Percentiles rank a stretch among this genome's conserved stretches.
phyloP scores from a whole-genome alignment of 2,113 vertebrate species.

The Etheostoma spectabile region DNA sequence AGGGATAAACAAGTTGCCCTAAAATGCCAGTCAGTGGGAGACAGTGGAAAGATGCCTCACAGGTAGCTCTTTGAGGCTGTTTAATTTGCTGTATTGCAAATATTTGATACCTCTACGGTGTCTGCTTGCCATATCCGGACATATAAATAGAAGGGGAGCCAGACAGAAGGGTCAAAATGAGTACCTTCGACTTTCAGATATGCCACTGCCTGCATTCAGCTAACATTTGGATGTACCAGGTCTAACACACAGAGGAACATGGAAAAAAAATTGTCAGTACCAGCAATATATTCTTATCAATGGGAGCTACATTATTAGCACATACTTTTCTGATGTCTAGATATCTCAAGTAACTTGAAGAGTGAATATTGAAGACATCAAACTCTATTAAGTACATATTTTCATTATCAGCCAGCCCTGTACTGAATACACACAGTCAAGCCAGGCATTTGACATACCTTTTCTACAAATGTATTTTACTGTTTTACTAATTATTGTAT shows the following conservation, averaged over 20 bases:
- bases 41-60: slow-evolving; percentile 70
- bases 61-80: slow-evolving; percentile 78
- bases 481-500: slow-evolving; percentile 22
- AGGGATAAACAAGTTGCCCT: slow-evolving; percentile 46
- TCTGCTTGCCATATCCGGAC: slow-evolving; percentile 82
- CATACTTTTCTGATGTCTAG: neutral
- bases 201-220: slow-evolving; percentile 48
- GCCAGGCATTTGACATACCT: slow-evolving; percentile 16
- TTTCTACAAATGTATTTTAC: slow-evolving; percentile 27
- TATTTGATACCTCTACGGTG: slow-evolving; percentile 85
- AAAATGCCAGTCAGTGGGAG: slow-evolving; percentile 56
- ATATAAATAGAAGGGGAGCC: slow-evolving; percentile 83
- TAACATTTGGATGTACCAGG: slow-evolving; percentile 50
- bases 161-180: slow-evolving; percentile 79
- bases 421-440: neutral
- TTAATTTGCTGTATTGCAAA: slow-evolving; percentile 85
- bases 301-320: neutral
- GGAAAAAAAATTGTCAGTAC: neutral
- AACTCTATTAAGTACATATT: neutral
- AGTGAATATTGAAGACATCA: neutral
- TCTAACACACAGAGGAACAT: slow-evolving; percentile 5
- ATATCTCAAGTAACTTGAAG: neutral
- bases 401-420: neutral
- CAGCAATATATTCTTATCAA: neutral
- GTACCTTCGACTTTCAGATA: slow-evolving; percentile 79